Conservation (phyloP, 2,888 invertebrate genomes). For the Sialis fuliginosa region DNA sequence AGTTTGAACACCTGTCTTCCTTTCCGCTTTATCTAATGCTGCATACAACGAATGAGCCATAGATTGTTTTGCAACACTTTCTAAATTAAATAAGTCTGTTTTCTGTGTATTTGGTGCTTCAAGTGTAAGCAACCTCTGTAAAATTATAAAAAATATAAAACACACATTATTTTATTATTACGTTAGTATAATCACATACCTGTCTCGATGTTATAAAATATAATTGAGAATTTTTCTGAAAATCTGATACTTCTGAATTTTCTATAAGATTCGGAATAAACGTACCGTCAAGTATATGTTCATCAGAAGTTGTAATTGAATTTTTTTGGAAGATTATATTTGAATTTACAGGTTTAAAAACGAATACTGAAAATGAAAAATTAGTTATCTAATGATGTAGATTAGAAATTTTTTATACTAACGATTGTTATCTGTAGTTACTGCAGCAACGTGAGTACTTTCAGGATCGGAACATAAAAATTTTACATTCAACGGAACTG, state of each 20-base stretch:
- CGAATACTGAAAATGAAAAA: conserved; percentile 31
- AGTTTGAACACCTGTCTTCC: neutral
- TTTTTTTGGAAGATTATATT: conserved; percentile 31
- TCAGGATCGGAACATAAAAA: conserved; percentile 38
- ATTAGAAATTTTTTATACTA: conserved; percentile 17
- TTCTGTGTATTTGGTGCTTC: conserved; percentile 13
- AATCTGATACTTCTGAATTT: conserved; percentile 27
- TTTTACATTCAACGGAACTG: conserved; percentile 32
- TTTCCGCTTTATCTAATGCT: neutral
- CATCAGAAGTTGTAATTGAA: conserved; percentile 26
- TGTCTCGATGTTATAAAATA: conserved; percentile 41
- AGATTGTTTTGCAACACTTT: neutral
- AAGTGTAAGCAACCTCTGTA: conserved; percentile 20
- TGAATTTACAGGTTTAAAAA: conserved; percentile 41
- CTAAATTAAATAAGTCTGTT: conserved; percentile 1
- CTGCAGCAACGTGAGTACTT: conserved; percentile 48
- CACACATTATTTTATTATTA: neutral
- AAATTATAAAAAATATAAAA: conserved; percentile 7
- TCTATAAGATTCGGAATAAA: conserved; percentile 37
- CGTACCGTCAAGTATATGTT: conserved; percentile 27
- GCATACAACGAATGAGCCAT: neutral
- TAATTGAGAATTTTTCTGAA: conserved; percentile 42
- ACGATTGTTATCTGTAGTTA: conserved; percentile 45
- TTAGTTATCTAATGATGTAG: too few relatives aligned
- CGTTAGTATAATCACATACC: conserved; percentile 20